Evolutionary conservation across 2,888 invertebrate genomes (phyloP).

Genomic region (Caradrina kadenii): DNA sequence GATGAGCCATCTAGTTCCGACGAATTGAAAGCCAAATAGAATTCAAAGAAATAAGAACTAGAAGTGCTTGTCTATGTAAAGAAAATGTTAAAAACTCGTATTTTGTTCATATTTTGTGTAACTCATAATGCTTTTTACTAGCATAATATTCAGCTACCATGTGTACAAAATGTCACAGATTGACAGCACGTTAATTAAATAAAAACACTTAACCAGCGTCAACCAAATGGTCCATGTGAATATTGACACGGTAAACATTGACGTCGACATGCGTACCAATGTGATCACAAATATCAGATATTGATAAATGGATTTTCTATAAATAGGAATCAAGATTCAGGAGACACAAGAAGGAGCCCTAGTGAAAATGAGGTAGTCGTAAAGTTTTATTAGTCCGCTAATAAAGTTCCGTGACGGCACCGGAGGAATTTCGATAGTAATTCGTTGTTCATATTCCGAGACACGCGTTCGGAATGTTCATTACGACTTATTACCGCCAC

Average conservation of each 20-base stretch:
- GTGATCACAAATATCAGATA: constrained; percentile 47
- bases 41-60: constrained; percentile 16
- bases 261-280: constrained; percentile 19
- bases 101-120: neutral
- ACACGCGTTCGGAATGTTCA: constrained; percentile 73
- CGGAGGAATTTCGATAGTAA: constrained; percentile 70
- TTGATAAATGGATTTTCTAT: constrained; percentile 61
- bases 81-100: neutral
- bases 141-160: neutral
- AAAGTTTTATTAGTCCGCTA: constrained; percentile 73
- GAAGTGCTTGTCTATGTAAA: constrained; percentile 10
- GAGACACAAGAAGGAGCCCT: constrained; percentile 36
- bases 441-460: constrained; percentile 77
- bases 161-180: neutral
- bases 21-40: constrained; percentile 36
- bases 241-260: constrained; percentile 7
- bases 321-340: constrained; percentile 57
- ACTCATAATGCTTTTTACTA: neutral
- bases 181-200: neutral
- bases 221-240: neutral
- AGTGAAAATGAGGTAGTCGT: constrained; percentile 66
- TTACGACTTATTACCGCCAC: constrained; percentile 66
- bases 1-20: constrained; percentile 52
- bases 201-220: neutral
- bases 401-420: constrained; percentile 70